Conservation (phyloP, 2,113 vertebrate species). For the Channa maculata region DNA sequence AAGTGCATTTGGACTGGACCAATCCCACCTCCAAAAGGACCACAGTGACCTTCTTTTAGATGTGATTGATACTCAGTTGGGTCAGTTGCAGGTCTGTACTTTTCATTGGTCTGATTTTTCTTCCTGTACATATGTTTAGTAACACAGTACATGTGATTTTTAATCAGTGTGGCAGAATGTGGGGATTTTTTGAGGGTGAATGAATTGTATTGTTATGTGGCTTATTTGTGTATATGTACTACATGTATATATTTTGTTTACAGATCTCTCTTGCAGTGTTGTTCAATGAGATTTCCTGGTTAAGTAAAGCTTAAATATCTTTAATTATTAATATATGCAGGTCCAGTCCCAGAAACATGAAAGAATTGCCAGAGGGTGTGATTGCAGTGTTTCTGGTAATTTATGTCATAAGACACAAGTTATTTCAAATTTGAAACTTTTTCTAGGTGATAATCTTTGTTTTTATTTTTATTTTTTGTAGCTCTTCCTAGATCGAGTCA, state of each 20-base stretch:
- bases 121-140: no score
- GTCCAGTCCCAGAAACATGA: conserved; percentile 46
- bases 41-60: conserved; percentile 75
- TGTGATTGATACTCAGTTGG: conserved; percentile 71
- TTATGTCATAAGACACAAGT: not conserved
- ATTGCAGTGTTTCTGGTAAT: conserved; percentile 56
- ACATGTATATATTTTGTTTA: not conserved
- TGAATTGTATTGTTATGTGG: no score
- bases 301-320: no score
- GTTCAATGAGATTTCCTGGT: no score
- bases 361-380: not conserved
- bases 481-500: conserved; percentile 58
- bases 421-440: not conserved
- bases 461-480: conserved; percentile 26
- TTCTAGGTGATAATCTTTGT: not conserved
- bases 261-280: no score
- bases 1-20: not conserved
- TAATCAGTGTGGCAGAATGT: no score
- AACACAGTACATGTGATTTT: no score
- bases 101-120: not conserved
- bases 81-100: conserved; percentile 74
- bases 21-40: conserved; percentile 44
- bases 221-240: not conserved
- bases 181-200: no score
- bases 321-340: conserved; percentile 41